These are phyloP conservation scores for Ips nitidus DNA, from an alignment of 1,140 invertebrate species.

Conservation along the genomic window DNA sequence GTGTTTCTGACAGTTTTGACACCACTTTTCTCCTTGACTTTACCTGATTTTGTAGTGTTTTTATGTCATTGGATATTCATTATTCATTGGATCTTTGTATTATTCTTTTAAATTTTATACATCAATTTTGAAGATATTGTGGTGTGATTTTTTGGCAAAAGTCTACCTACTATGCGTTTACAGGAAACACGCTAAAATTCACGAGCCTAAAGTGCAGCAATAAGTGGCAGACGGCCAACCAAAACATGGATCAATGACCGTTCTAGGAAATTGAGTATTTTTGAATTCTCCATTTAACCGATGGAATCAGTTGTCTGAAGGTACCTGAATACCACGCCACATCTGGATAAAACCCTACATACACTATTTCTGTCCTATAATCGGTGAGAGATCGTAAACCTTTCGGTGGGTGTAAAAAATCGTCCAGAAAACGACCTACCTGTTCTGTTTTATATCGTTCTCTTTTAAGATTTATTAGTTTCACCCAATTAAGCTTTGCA, in stretches of 20 bases:
- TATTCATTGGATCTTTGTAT: no score
- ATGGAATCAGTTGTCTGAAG: no score
- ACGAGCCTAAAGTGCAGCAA: slow-evolving; percentile 12
- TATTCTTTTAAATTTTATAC: no score
- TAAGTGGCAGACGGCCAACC: slow-evolving; percentile 16
- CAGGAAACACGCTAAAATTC: slow-evolving; percentile 15
- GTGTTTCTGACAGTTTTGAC: no score
- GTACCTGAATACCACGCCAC: no score
- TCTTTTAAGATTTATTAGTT: slow-evolving; percentile 18
- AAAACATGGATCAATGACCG: slow-evolving; percentile 21
- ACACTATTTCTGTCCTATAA: background rate
- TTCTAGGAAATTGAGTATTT: slow-evolving; percentile 25
- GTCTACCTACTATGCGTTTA: background rate
- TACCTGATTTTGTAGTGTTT: no score
- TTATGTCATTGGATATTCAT: no score
- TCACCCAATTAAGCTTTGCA: slow-evolving; percentile 20
- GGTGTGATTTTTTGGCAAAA: no score
- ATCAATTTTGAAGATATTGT: no score
- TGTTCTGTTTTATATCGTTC: slow-evolving; percentile 14
- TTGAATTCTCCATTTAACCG: background rate
- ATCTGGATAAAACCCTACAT: no score
- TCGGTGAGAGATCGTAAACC: background rate
- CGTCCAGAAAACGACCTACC: background rate
- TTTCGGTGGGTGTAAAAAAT: background rate
- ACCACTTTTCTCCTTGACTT: no score